phyloP scores from a whole-genome alignment of 2,113 vertebrate genomes.

The Copsychus sechellarum region DNA sequence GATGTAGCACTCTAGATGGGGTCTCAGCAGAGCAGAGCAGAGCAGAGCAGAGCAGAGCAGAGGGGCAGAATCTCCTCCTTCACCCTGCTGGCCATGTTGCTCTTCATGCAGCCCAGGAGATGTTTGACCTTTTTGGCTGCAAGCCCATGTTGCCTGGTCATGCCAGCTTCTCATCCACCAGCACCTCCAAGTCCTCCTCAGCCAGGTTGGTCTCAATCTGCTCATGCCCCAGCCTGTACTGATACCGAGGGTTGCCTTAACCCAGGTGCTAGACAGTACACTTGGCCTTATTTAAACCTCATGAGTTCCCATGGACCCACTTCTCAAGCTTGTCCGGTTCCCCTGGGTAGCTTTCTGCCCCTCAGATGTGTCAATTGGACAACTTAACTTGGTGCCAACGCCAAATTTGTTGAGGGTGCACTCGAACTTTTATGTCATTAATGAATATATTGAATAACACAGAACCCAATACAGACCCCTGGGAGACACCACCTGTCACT shows the following conservation, averaged over 20 bases:
- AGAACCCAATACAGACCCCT: not conserved
- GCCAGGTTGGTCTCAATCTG: not conserved
- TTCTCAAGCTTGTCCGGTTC: not conserved
- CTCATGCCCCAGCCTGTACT: not conserved
- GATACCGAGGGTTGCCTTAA: too few species aligned
- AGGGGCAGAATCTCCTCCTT: not conserved
- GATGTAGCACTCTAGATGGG: not conserved
- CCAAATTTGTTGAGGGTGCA: not conserved
- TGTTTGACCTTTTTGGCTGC: not conserved
- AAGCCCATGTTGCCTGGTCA: not conserved
- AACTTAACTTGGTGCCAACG: not conserved
- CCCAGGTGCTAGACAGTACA: not conserved
- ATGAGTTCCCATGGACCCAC: too few species aligned
- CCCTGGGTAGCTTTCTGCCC: fast-evolving
- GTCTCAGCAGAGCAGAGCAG: not conserved
- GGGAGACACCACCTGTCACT: too few species aligned
- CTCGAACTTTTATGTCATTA: fast-evolving
- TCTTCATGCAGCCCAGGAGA: not conserved
- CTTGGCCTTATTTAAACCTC: not conserved
- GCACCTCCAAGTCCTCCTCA: not conserved
- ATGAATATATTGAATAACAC: not conserved
- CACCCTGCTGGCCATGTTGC: not conserved
- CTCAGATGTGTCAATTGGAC: not conserved
- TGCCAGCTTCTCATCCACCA: not conserved
- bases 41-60: not conserved